A percentile compares a stretch with the other conserved stretches of the same genome.
Conservation (phyloP, 1,140 invertebrate species). For the Heliothis subflexa region DNA sequence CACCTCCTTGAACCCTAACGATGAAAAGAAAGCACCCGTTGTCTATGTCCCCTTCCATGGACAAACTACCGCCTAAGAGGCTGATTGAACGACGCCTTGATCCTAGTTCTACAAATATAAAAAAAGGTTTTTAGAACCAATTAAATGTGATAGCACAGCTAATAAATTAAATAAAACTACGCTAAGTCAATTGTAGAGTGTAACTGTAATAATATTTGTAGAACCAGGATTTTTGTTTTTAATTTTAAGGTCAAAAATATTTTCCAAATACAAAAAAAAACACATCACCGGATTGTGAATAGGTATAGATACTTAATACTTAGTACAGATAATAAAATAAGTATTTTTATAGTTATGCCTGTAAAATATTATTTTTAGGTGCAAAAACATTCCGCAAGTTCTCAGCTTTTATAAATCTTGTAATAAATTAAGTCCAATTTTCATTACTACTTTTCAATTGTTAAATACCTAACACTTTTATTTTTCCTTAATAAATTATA, state of each 20-base stretch:
- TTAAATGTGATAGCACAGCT: constrained; percentile 1
- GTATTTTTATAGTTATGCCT: neutral
- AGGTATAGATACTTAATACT: neutral
- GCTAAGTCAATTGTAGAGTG: neutral
- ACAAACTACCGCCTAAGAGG: constrained; percentile 72
- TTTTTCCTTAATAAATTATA: neutral
- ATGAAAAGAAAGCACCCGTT: constrained; percentile 73
- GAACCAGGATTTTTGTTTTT: neutral
- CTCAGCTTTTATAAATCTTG: neutral
- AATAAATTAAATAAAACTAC: neutral
- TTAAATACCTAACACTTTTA: neutral
- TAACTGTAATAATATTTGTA: neutral
- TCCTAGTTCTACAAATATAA: neutral
- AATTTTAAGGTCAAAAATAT: neutral
- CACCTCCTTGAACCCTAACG: constrained; percentile 75
- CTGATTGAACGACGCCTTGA: neutral
- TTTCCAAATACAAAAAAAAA: neutral
- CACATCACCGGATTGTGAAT: constrained; percentile 15
- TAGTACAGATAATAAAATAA: constrained; percentile 14
- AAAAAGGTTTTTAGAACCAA: neutral
- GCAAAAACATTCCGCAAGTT: neutral
- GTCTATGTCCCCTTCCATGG: constrained; percentile 84
- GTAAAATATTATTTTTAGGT: neutral
- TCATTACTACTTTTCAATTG: neutral
- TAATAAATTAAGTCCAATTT: neutral